These are phyloP conservation scores for Temnothorax rugatulus DNA, from an alignment of 2,888 invertebrate species.

Conservation along the genomic window DNA sequence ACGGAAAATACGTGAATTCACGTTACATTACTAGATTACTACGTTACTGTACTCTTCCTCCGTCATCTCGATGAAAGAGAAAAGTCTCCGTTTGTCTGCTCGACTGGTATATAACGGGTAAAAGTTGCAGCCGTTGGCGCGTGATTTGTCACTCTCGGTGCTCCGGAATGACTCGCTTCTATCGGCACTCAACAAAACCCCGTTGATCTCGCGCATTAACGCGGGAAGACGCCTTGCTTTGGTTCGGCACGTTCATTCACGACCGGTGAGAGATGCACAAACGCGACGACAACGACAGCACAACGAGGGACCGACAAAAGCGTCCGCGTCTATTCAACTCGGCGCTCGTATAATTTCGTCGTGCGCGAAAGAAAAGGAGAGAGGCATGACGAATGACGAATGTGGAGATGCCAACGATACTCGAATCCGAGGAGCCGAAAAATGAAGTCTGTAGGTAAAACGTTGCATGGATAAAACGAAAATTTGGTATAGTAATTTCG, in stretches of 20 bases:
- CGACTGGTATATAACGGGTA: constrained; percentile 31
- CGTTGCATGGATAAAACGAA: no score
- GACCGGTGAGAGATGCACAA: constrained; percentile 32
- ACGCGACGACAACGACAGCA: constrained; percentile 16
- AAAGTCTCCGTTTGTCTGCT: constrained; percentile 10
- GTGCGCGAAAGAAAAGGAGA: constrained; percentile 16
- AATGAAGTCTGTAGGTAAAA: neutral
- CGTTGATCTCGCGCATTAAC: constrained; percentile 65
- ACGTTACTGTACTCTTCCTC: neutral
- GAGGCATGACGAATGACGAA: neutral
- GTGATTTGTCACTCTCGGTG: constrained; percentile 52
- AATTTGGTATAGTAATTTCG: neutral
- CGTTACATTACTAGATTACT: neutral
- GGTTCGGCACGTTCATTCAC: constrained; percentile 69
- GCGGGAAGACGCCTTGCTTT: constrained; percentile 66
- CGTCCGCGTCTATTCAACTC: constrained; percentile 66
- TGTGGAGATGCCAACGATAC: constrained; percentile 14
- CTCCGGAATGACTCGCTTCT: constrained; percentile 49
- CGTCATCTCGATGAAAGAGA: constrained; percentile 20
- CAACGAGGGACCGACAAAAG: constrained; percentile 64
- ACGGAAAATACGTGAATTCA: neutral
- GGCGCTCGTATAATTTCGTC: constrained; percentile 62
- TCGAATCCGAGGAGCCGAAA: neutral
- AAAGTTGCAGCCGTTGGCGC: constrained; percentile 47
- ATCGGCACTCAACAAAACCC: constrained; percentile 63